Evolutionary conservation across 2,888 invertebrate species (phyloP).

Genomic region (Congeria kusceri): DNA sequence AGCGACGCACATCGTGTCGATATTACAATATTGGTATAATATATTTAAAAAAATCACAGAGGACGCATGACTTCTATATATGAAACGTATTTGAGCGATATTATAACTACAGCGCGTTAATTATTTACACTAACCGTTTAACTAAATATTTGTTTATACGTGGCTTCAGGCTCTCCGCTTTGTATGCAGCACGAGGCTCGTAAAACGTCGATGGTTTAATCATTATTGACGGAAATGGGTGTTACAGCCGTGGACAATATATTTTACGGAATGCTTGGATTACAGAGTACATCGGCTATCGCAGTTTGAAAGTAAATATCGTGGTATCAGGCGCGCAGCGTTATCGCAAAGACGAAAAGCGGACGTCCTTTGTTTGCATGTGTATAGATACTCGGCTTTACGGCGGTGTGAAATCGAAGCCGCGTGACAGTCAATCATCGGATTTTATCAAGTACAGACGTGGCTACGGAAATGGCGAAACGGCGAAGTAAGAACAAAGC

Average conservation of each 20-base stretch:
- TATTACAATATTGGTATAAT: background rate
- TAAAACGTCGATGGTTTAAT: slow-evolving; percentile 4
- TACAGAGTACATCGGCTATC: slow-evolving; percentile 28
- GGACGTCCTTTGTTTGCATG: slow-evolving; percentile 60
- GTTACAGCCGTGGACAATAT: slow-evolving; percentile 28
- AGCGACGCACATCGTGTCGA: background rate
- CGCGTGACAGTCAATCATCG: slow-evolving; percentile 62
- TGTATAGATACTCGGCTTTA: slow-evolving; percentile 54
- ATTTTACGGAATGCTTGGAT: slow-evolving; percentile 36
- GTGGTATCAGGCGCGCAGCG: slow-evolving; percentile 3
- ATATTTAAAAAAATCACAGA: too few relatives aligned
- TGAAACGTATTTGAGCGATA: too few relatives aligned
- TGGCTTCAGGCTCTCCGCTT: background rate
- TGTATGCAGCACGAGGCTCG: background rate
- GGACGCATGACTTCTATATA: too few relatives aligned
- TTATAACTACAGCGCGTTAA: background rate
- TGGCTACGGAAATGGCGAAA: slow-evolving; percentile 63
- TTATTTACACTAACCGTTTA: slow-evolving; percentile 3
- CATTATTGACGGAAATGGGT: slow-evolving; percentile 11
- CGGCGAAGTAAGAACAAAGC: slow-evolving; percentile 59
- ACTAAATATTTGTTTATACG: slow-evolving; percentile 7
- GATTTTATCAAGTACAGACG: slow-evolving; percentile 60
- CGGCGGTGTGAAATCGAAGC: slow-evolving; percentile 60
- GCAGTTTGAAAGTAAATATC: slow-evolving; percentile 41
- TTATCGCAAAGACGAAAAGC: slow-evolving; percentile 50